Evolutionary conservation across 2,888 invertebrate species (phyloP).

Genomic region (Lochmaea crataegi): DNA sequence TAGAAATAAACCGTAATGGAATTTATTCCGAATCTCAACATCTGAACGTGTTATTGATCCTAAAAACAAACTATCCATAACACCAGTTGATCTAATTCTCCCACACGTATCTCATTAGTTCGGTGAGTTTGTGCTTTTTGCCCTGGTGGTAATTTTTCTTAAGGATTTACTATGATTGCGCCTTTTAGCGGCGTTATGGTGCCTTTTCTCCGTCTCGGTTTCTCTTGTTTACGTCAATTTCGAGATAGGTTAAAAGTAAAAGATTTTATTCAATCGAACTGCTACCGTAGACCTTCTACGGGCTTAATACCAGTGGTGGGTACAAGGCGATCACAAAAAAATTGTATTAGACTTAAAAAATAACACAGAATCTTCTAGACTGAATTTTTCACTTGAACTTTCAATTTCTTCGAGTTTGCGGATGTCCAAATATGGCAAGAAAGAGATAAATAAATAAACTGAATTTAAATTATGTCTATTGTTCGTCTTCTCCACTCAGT

Average conservation of each 20-base stretch:
- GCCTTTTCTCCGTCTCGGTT: constrained; percentile 39
- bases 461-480: too few species aligned
- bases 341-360: too few species aligned
- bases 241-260: constrained; percentile 34
- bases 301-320: background rate
- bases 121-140: constrained; percentile 20
- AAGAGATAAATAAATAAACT: too few species aligned
- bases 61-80: background rate
- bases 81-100: constrained; percentile 19
- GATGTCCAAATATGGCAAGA: too few species aligned
- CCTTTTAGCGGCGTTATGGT: constrained; percentile 45
- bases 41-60: background rate
- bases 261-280: constrained; percentile 39
- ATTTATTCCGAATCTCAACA: too few species aligned
- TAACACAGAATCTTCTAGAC: too few species aligned
- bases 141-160: constrained; percentile 38
- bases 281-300: background rate
- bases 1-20: too few species aligned
- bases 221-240: constrained; percentile 42
- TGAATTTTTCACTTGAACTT: too few species aligned
- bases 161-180: constrained; percentile 43
- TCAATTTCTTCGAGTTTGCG: too few species aligned
- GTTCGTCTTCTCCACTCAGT: too few species aligned
- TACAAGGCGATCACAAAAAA: background rate
- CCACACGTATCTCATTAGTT: constrained; percentile 21